phyloP scores from a whole-genome alignment of 2,888 invertebrate species.

The Lasioglossum vierecki region DNA sequence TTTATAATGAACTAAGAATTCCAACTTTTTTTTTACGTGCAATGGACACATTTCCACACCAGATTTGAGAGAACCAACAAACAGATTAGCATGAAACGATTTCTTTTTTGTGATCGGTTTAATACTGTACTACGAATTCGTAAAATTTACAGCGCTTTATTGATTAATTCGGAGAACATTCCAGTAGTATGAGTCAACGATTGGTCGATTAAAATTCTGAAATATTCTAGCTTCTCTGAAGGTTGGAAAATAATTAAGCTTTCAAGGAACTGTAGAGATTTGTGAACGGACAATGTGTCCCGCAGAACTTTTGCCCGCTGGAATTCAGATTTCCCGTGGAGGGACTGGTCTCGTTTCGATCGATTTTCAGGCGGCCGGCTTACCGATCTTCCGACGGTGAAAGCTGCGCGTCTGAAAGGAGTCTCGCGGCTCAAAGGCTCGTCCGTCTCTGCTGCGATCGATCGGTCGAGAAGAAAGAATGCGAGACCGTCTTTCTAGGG shows the following conservation, averaged over 20 bases:
- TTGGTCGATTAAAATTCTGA: too few species aligned
- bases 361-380: neutral
- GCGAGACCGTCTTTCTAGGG: slow-evolving; percentile 28
- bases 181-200: neutral
- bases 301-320: neutral
- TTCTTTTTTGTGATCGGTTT: too few species aligned
- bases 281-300: neutral
- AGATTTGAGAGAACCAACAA: too few species aligned
- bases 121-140: too few species aligned
- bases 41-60: too few species aligned
- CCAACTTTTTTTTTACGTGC: too few species aligned
- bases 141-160: neutral
- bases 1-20: too few species aligned
- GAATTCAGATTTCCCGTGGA: neutral
- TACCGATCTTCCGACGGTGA: slow-evolving; percentile 26
- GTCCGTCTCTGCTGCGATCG: slow-evolving; percentile 23
- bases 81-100: too few species aligned
- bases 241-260: neutral
- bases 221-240: neutral
- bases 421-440: slow-evolving; percentile 31
- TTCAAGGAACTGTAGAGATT: neutral
- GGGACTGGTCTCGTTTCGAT: neutral
- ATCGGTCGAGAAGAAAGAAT: slow-evolving; percentile 3
- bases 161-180: neutral
- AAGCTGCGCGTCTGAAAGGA: slow-evolving; percentile 32